Evolutionary conservation across 2,113 vertebrate genomes (phyloP), one percentile per base, ranked within the genome.

Genomic region (Paraplagusia blochii): DNA sequence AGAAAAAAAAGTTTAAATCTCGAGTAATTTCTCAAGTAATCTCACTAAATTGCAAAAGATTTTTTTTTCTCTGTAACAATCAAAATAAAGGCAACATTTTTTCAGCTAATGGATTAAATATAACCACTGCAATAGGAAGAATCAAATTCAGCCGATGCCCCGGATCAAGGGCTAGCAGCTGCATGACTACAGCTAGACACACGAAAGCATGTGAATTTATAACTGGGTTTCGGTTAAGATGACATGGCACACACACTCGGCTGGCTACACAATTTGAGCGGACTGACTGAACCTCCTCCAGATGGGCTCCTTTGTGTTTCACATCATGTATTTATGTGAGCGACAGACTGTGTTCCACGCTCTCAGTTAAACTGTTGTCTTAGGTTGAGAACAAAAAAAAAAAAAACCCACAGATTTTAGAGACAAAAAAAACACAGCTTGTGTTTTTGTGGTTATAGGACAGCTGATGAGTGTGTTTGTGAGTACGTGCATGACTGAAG

Each of bases 161-260:
- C 6, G 22, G 22, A 29, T 29, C 22, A 29, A 2, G 22, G 22
- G 2, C 22, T 29, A 4, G 3, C 22, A 29, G 22, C 22, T 29
- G 22, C 14, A 2, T 40, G 35, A 35, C 45, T 29, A 15, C n/a
- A 47, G 57, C n/a, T 61, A 19, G 62, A 59, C 35, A 53, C 2
- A 61, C n/a, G 54, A 7, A 29, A 51, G 33, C 17, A 17, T 44
- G 19, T 44, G 13, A 42, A 44, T 46, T 62, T 45, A 11, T 53
- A 70, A 65, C 54, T 58, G 56, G 53, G 66, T 51, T 73, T 44
- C 45, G 72, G 75, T 82, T 59, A 59, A 45, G 57, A 44, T 76
- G 69, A 76, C 72, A 66, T 59, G 53, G 58, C 44, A 42, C 14
- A 35, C 35, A 63, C 10, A 13, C 38, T 10, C 40, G 39, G 6